Evolutionary conservation across 2,797 vertebrate genomes (phyloP).

Genomic region (Neopelma chrysocephalum): DNA sequence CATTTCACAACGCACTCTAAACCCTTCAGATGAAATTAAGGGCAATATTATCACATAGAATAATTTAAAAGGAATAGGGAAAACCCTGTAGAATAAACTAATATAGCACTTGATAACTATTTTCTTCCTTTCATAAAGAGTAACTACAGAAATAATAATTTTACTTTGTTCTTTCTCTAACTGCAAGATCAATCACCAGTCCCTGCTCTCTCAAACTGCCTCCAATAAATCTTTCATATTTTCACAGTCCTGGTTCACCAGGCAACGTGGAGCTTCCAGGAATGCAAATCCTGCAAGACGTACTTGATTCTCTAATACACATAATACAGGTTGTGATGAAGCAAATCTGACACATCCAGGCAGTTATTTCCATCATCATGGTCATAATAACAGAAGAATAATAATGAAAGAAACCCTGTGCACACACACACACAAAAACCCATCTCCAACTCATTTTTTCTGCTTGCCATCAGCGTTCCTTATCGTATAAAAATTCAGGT

Average conservation of each 20-base stretch:
- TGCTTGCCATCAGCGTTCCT: neutral
- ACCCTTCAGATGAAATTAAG: neutral
- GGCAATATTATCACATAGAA: neutral
- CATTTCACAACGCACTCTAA: neutral
- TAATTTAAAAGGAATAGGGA: neutral
- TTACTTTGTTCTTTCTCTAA: neutral
- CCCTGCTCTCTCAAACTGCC: neutral
- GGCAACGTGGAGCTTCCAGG: neutral
- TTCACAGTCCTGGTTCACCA: neutral
- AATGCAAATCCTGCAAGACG: neutral
- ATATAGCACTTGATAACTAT: neutral
- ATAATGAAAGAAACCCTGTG: neutral
- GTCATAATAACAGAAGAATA: neutral
- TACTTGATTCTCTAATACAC: neutral
- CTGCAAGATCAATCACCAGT: neutral
- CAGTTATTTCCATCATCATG: neutral
- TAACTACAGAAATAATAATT: neutral
- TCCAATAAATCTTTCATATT: neutral
- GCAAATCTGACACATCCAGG: neutral
- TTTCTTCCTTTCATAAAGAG: neutral
- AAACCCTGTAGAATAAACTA: neutral
- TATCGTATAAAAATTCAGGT: neutral
- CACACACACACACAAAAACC: fast-evolving
- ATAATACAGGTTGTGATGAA: neutral
- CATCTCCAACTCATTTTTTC: neutral